Evolutionary conservation across 1,140 invertebrate species (phyloP).

Genomic region (Bombus difficillimus): DNA sequence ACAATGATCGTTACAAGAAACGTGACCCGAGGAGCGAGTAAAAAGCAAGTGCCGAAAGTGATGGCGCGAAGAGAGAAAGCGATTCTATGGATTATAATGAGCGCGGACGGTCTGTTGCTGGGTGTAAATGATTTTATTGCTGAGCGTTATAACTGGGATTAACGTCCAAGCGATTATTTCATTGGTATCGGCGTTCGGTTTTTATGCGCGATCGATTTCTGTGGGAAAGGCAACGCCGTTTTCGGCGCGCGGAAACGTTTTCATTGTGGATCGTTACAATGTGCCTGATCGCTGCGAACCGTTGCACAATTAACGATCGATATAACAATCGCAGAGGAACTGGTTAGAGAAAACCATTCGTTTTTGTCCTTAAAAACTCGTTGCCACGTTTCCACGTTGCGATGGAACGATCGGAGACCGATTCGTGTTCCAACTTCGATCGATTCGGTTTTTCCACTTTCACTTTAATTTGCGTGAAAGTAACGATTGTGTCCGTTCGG

Average conservation of each 20-base stretch:
- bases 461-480: not conserved
- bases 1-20: slow-evolving; percentile 37
- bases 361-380: not conserved
- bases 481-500: not conserved
- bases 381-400: not conserved
- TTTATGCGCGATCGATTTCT: slow-evolving; percentile 64
- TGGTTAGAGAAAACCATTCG: not conserved
- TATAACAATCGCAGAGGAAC: not conserved
- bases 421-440: too few relatives aligned
- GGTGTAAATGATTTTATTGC: slow-evolving; percentile 71
- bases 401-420: not conserved
- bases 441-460: not conserved
- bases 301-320: slow-evolving; percentile 27
- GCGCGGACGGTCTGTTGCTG: slow-evolving; percentile 19
- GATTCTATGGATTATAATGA: slow-evolving; percentile 64
- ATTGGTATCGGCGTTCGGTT: slow-evolving; percentile 27
- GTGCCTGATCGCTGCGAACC: not conserved
- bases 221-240: slow-evolving; percentile 56
- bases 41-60: slow-evolving; percentile 53
- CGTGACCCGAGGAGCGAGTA: slow-evolving; percentile 36
- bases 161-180: slow-evolving; percentile 61
- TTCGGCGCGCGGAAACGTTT: slow-evolving; percentile 43
- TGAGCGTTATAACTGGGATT: slow-evolving; percentile 57
- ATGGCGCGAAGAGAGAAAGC: slow-evolving; percentile 57
- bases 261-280: slow-evolving; percentile 53